Evolutionary conservation across 1,140 invertebrate genomes (phyloP).

Genomic region (Ericerus pela): DNA sequence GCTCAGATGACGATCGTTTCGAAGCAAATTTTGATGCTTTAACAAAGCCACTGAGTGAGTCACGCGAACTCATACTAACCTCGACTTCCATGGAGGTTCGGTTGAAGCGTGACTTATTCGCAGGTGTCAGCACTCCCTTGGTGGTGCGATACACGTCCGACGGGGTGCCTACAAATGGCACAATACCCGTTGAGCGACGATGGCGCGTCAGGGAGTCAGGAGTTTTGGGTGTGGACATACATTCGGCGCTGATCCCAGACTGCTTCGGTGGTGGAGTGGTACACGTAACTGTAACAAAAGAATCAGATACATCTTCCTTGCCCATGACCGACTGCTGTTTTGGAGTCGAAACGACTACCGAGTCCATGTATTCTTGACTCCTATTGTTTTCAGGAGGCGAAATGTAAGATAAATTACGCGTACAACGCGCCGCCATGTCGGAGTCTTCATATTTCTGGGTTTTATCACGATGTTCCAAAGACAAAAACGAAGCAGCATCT

Average conservation of each 20-base stretch:
- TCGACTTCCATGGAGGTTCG: neutral
- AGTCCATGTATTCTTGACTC: constrained; percentile 4
- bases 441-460: neutral
- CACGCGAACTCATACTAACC: neutral
- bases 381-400: constrained; percentile 1
- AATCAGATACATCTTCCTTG: neutral
- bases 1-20: neutral
- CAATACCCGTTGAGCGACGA: neutral
- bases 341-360: neutral
- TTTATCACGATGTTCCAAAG: neutral
- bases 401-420: neutral
- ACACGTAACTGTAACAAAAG: too few relatives aligned
- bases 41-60: too few relatives aligned
- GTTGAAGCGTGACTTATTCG: neutral
- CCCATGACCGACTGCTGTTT: neutral
- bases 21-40: too few relatives aligned
- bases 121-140: neutral
- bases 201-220: neutral
- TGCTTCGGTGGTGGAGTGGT: too few relatives aligned
- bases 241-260: too few relatives aligned
- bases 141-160: neutral
- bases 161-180: neutral
- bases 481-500: too few relatives aligned
- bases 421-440: neutral
- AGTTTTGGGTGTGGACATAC: neutral